A percentile compares a stretch with the other conserved stretches of the same genome.
Conservation (phyloP, 2,113 vertebrate species). For the Bufo gargarizans region DNA sequence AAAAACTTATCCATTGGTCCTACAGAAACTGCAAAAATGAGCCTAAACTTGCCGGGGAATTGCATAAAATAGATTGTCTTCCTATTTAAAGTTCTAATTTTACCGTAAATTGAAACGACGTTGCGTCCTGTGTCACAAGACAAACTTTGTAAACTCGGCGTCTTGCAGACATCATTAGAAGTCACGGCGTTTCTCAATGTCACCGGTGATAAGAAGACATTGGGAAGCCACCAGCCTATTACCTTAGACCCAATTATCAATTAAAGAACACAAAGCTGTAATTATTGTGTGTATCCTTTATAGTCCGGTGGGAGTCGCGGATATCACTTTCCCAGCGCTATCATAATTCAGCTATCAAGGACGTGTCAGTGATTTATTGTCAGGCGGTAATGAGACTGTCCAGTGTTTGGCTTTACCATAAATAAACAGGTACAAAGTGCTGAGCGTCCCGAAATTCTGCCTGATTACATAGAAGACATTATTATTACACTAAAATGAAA, state of each 20-base stretch:
- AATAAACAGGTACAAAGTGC: slow-evolving; percentile 81
- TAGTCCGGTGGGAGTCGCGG: slow-evolving; percentile 62
- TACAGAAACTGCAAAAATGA: not conserved
- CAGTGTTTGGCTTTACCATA: slow-evolving; percentile 79
- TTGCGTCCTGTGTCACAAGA: not conserved
- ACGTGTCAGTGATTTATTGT: slow-evolving; percentile 83
- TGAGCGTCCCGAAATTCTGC: slow-evolving; percentile 69
- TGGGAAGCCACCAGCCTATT: not conserved
- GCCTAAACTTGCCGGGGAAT: not conserved
- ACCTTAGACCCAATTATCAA: slow-evolving; percentile 41
- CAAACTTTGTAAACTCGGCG: slow-evolving; percentile 15
- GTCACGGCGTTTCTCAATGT: slow-evolving; percentile 19
- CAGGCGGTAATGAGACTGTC: slow-evolving; percentile 81
- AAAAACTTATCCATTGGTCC: not conserved
- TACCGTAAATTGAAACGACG: not conserved
- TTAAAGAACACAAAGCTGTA: slow-evolving; percentile 45
- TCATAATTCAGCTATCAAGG: slow-evolving; percentile 82
- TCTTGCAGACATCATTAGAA: slow-evolving; percentile 10
- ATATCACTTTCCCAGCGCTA: slow-evolving; percentile 66
- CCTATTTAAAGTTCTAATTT: not conserved
- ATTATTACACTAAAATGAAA: slow-evolving; percentile 78
- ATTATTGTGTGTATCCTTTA: slow-evolving; percentile 75
- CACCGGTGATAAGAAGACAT: slow-evolving; percentile 3
- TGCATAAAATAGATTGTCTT: not conserved
- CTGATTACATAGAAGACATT: slow-evolving; percentile 72